Percentiles rank a stretch among this genome's conserved stretches.
Conservation (phyloP, 2,797 vertebrate genomes). For the Harpagifer antarcticus region DNA sequence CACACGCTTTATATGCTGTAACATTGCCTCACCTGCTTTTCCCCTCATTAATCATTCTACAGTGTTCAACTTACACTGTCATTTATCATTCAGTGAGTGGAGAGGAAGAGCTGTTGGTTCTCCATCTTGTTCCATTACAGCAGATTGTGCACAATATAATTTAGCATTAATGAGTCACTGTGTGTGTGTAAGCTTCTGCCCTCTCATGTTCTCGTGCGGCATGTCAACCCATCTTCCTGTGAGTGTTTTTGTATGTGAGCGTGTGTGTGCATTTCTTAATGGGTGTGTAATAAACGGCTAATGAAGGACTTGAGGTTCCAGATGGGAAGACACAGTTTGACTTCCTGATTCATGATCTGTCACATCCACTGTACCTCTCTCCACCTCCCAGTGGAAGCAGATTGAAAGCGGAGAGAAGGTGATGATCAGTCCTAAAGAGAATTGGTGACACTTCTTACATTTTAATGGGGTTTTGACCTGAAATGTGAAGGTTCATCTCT, state of each 20-base stretch:
- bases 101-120: slow-evolving; percentile 59
- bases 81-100: slow-evolving; percentile 62
- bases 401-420: slow-evolving; percentile 22
- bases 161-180: slow-evolving; percentile 59
- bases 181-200: slow-evolving; percentile 7
- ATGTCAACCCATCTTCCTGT: slow-evolving; percentile 8
- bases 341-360: slow-evolving; percentile 65
- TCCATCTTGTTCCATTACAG: slow-evolving; percentile 63
- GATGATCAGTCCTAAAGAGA: slow-evolving; percentile 7
- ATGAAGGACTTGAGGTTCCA: slow-evolving; percentile 63
- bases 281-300: slow-evolving; percentile 50
- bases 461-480: background rate
- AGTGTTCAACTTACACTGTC: slow-evolving; percentile 47
- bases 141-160: slow-evolving; percentile 62
- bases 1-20: slow-evolving; percentile 33
- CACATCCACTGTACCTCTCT: slow-evolving; percentile 59
- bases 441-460: background rate
- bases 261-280: slow-evolving; percentile 39
- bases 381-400: slow-evolving; percentile 35
- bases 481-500: background rate
- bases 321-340: slow-evolving; percentile 64
- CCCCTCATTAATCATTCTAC: slow-evolving; percentile 55
- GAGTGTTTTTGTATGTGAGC: background rate
- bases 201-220: slow-evolving; percentile 13
- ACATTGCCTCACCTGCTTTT: slow-evolving; percentile 40